Percentiles rank a stretch among this genome's conserved stretches.
Conservation (phyloP, 2,888 invertebrate species). For the Gnatocerus cornutus region DNA sequence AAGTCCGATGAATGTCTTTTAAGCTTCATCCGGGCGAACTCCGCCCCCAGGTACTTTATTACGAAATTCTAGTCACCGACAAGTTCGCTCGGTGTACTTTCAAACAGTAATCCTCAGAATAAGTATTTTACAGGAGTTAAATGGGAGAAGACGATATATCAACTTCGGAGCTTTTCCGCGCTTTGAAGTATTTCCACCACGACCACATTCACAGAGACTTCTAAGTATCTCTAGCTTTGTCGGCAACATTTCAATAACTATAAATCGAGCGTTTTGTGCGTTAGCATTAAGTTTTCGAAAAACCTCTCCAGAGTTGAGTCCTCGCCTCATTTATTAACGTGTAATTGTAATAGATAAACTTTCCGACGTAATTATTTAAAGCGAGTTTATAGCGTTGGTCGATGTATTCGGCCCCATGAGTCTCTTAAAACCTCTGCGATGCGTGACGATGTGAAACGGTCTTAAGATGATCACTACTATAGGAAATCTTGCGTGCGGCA, state of each 20-base stretch:
- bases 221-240: slow-evolving; percentile 17
- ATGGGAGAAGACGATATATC: slow-evolving; percentile 43
- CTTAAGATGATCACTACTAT: slow-evolving; percentile 1
- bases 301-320: slow-evolving; percentile 9
- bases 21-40: not conserved
- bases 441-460: slow-evolving; percentile 38
- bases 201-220: slow-evolving; percentile 33
- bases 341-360: slow-evolving; percentile 23
- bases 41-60: slow-evolving; percentile 28
- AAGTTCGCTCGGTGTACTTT: slow-evolving; percentile 38
- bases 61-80: slow-evolving; percentile 38
- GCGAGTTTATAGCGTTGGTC: slow-evolving; percentile 33
- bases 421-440: slow-evolving; percentile 36
- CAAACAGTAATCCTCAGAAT: slow-evolving; percentile 39
- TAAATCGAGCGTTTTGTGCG: slow-evolving; percentile 7
- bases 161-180: slow-evolving; percentile 37
- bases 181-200: slow-evolving; percentile 38
- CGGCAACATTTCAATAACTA: slow-evolving; percentile 10
- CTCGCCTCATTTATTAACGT: slow-evolving; percentile 42
- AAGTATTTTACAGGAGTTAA: slow-evolving; percentile 43
- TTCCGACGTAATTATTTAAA: slow-evolving; percentile 46
- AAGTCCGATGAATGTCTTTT: not conserved
- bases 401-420: slow-evolving; percentile 38
- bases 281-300: not conserved
- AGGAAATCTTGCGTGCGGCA: slow-evolving; percentile 15